These are phyloP conservation scores for Drosophila lacertosa DNA, from an alignment of 1,140 invertebrate genomes.

Conservation along the genomic window DNA sequence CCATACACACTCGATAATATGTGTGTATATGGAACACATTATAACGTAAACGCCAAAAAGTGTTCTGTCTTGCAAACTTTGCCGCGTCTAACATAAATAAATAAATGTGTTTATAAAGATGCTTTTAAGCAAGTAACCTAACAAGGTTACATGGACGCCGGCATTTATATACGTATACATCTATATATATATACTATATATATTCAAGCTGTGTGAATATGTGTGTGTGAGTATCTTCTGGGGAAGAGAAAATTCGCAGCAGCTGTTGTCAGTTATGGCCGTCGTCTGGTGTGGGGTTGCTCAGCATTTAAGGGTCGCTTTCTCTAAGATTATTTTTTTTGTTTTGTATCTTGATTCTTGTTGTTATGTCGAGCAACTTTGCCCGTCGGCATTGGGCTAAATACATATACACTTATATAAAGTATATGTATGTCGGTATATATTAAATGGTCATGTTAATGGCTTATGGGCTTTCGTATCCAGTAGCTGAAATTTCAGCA, in stretches of 20 bases:
- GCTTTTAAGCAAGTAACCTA: conserved; percentile 78
- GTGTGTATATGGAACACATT: conserved; percentile 57
- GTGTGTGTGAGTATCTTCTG: conserved; percentile 10
- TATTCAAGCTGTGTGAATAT: conserved; percentile 12
- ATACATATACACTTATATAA: neutral
- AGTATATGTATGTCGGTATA: neutral
- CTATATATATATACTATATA: conserved; percentile 8
- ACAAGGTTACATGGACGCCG: conserved; percentile 60
- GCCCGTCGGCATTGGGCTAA: conserved; percentile 40
- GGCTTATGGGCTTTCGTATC: conserved; percentile 36
- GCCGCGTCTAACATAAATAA: conserved; percentile 75
- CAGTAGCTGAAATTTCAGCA: conserved; percentile 35
- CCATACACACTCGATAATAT: conserved; percentile 10
- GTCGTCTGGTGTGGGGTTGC: conserved; percentile 53
- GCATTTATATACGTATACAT: conserved; percentile 23
- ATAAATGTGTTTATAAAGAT: conserved; percentile 83
- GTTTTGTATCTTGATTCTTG: conserved; percentile 5
- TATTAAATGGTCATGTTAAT: conserved; percentile 48
- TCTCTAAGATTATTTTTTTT: conserved; percentile 24
- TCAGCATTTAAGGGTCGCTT: conserved; percentile 58
- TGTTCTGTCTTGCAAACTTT: conserved; percentile 68
- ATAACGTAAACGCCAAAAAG: conserved; percentile 58
- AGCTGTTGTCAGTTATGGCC: conserved; percentile 72
- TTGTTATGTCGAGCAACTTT: conserved; percentile 49
- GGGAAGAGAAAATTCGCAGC: conserved; percentile 59